phyloP scores from a whole-genome alignment of 1,140 invertebrate genomes.

The Nasonia vitripennis region DNA sequence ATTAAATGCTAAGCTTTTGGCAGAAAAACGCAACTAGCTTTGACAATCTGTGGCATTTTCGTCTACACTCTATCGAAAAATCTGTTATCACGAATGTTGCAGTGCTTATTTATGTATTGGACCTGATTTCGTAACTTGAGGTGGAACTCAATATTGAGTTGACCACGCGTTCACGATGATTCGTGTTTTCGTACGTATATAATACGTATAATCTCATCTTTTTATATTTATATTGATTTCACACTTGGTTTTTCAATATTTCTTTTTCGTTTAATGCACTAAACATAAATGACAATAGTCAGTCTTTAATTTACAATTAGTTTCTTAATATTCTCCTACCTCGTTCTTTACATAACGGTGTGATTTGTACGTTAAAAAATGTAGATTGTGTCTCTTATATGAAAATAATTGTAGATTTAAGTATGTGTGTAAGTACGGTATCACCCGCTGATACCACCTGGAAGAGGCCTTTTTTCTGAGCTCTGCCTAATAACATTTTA shows the following conservation, averaged over 20 bases:
- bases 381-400: slow-evolving; percentile 39
- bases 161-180: neutral
- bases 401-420: slow-evolving; percentile 51
- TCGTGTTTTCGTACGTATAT: slow-evolving; percentile 31
- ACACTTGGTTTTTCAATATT: slow-evolving; percentile 16
- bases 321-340: slow-evolving; percentile 21
- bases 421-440: slow-evolving; percentile 41
- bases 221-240: slow-evolving; percentile 6
- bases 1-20: slow-evolving; percentile 23
- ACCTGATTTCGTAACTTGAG: slow-evolving; percentile 27
- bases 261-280: slow-evolving; percentile 35
- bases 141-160: slow-evolving; percentile 39
- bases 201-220: slow-evolving; percentile 33
- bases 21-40: slow-evolving; percentile 8
- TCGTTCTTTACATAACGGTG: slow-evolving; percentile 16
- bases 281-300: slow-evolving; percentile 45
- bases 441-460: slow-evolving; percentile 27
- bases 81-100: slow-evolving; percentile 22
- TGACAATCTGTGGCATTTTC: neutral
- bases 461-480: slow-evolving; percentile 32
- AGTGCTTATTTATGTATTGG: slow-evolving; percentile 18
- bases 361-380: slow-evolving; percentile 44
- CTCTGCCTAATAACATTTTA: slow-evolving; percentile 38
- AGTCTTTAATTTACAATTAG: slow-evolving; percentile 45
- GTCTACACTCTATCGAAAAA: neutral